These are phyloP conservation scores for Hycleus phaleratus DNA, from an alignment of 1,140 invertebrate species.

Conservation along the genomic window DNA sequence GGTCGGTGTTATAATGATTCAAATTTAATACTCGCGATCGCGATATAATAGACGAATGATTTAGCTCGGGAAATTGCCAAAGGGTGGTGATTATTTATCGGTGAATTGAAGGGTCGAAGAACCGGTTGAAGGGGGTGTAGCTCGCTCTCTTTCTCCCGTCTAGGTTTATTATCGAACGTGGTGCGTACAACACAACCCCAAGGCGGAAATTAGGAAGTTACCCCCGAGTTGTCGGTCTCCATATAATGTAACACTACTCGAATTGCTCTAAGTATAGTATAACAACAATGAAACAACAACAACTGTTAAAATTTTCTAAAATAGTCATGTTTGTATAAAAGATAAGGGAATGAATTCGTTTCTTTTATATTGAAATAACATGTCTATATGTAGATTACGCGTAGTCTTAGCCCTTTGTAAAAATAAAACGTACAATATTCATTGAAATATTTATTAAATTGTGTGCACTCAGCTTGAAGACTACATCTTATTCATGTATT, in stretches of 20 bases:
- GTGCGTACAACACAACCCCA: too few species aligned
- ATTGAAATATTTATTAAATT: slow-evolving; percentile 24
- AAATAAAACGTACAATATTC: slow-evolving; percentile 14
- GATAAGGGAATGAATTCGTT: too few species aligned
- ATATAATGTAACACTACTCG: neutral
- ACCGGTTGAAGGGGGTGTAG: too few species aligned
- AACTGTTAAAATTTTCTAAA: too few species aligned
- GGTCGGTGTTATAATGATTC: too few species aligned
- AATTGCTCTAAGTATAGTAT: too few species aligned
- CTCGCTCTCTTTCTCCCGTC: slow-evolving; percentile 1
- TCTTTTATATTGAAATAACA: too few species aligned
- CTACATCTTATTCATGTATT: neutral
- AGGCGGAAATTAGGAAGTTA: slow-evolving; percentile 8
- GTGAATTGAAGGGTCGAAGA: neutral
- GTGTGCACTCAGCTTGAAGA: neutral
- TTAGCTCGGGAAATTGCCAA: slow-evolving; percentile 12
- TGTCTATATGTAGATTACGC: neutral
- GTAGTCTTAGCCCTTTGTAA: slow-evolving; percentile 12
- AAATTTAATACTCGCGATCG: neutral
- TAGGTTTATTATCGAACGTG: slow-evolving; percentile 1
- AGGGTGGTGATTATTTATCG: slow-evolving; percentile 11
- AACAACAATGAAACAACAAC: too few species aligned
- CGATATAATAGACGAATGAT: slow-evolving; percentile 11
- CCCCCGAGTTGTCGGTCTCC: neutral
- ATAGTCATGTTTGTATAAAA: too few species aligned